phyloP scores from a whole-genome alignment of 2,888 invertebrate species.

The Actias luna region DNA sequence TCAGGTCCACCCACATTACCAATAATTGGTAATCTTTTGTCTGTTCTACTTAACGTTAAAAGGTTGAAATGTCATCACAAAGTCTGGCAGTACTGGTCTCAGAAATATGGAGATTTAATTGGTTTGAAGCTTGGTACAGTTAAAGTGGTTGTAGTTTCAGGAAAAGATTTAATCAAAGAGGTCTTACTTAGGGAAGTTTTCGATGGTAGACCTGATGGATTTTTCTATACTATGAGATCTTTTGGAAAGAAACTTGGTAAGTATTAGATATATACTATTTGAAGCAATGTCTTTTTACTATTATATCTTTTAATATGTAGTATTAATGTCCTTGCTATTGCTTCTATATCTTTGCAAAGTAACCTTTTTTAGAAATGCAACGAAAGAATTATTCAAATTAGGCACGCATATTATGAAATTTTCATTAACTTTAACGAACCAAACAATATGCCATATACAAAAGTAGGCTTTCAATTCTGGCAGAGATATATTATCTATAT shows the following conservation, averaged over 20 bases:
- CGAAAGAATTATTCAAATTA: no score
- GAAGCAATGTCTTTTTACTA: neutral
- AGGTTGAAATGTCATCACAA: slow-evolving; percentile 73
- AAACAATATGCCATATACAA: no score
- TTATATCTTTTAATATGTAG: neutral
- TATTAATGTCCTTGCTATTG: neutral
- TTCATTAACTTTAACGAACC: no score
- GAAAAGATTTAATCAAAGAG: slow-evolving; percentile 83
- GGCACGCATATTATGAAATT: no score
- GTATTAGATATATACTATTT: slow-evolving; percentile 25
- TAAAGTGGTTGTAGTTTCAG: slow-evolving; percentile 83
- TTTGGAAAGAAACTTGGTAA: slow-evolving; percentile 86
- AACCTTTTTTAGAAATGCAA: neutral
- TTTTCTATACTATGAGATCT: slow-evolving; percentile 85
- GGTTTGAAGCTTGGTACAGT: slow-evolving; percentile 84
- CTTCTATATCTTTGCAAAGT: no score
- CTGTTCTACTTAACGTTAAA: slow-evolving; percentile 52
- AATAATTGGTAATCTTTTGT: slow-evolving; percentile 62
- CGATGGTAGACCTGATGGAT: slow-evolving; percentile 87
- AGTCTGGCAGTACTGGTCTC: slow-evolving; percentile 82
- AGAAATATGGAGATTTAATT: slow-evolving; percentile 83
- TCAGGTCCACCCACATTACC: slow-evolving; percentile 62
- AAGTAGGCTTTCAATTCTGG: no score
- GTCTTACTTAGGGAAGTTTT: slow-evolving; percentile 84
- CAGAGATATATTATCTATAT: no score